Conservation (phyloP, 2,113 vertebrate species). For the Siphamia tubifer region DNA sequence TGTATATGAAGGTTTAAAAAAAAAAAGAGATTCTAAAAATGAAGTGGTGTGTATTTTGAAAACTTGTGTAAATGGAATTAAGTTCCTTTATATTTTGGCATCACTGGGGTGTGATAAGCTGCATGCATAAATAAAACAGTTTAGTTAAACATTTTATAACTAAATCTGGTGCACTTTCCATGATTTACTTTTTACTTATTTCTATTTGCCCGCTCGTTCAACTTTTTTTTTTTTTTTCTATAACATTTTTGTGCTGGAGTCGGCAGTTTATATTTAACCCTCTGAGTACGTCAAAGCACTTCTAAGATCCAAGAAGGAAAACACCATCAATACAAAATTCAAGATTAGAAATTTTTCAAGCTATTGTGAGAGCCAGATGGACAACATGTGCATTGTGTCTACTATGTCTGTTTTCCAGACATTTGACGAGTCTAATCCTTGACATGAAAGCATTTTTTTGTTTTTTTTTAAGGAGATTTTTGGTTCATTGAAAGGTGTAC, state of each 20-base stretch:
- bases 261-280: slow-evolving; percentile 95
- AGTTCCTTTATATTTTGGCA: slow-evolving; percentile 85
- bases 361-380: slow-evolving; percentile 40
- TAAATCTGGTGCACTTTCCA: slow-evolving; percentile 90
- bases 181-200: slow-evolving; percentile 40
- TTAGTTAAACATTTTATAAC: slow-evolving; percentile 92
- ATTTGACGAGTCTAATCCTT: slow-evolving; percentile 19
- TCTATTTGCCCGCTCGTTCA: slow-evolving; percentile 15
- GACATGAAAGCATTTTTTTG: slow-evolving; percentile 3
- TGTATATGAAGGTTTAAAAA: slow-evolving; percentile 86
- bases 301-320: slow-evolving; percentile 78
- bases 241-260: slow-evolving; percentile 84
- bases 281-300: slow-evolving; percentile 97
- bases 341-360: slow-evolving; percentile 49
- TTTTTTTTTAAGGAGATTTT: slow-evolving; percentile 21
- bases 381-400: slow-evolving; percentile 8
- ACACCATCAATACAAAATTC: slow-evolving; percentile 51
- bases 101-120: slow-evolving; percentile 89
- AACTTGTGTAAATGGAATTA: slow-evolving; percentile 93
- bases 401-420: slow-evolving; percentile 15
- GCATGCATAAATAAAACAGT: slow-evolving; percentile 96
- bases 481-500: slow-evolving; percentile 14
- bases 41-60: slow-evolving; percentile 93
- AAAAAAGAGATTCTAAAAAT: slow-evolving; percentile 80
- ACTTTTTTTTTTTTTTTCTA: slow-evolving; percentile 48